Percentiles rank a stretch among this genome's conserved stretches.
phyloP scores from a whole-genome alignment of 2,113 vertebrate species.

The Atractosteus spatula region DNA sequence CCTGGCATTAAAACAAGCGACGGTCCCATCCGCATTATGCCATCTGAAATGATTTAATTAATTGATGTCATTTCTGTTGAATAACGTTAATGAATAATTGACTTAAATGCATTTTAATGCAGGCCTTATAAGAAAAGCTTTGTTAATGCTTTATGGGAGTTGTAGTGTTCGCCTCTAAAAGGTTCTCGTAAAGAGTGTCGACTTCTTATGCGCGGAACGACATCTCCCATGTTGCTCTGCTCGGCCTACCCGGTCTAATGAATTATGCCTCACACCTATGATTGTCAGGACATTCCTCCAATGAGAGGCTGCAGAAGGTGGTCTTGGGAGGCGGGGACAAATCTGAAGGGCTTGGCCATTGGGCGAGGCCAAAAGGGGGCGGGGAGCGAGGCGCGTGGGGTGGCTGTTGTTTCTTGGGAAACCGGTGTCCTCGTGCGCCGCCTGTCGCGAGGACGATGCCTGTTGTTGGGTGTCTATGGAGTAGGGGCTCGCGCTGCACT shows the following conservation, averaged over 20 bases:
- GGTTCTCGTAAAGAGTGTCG: background rate
- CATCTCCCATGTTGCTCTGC: constrained; percentile 38
- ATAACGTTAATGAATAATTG: constrained; percentile 35
- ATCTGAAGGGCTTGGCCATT: constrained; percentile 11
- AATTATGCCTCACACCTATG: constrained; percentile 4
- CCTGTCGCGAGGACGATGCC: constrained; percentile 22
- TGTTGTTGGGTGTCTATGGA: constrained; percentile 27
- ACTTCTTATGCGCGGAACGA: constrained; percentile 16
- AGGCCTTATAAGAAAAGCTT: constrained; percentile 23
- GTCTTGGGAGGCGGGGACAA: constrained; percentile 10
- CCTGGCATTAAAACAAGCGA: background rate
- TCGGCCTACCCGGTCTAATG: background rate
- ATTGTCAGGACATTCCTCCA: constrained; percentile 25
- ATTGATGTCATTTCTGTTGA: constrained; percentile 16
- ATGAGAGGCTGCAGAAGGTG: constrained; percentile 18
- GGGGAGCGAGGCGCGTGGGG: constrained; percentile 13
- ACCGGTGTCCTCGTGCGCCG: constrained; percentile 23
- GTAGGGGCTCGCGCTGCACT: constrained; percentile 59
- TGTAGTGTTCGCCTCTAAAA: constrained; percentile 33
- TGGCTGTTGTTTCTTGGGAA: constrained; percentile 11
- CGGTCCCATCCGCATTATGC: background rate
- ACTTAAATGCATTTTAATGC: constrained; percentile 30
- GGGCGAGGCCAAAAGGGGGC: constrained; percentile 19
- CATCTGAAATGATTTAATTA: constrained; percentile 11
- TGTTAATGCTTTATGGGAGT: constrained; percentile 15